Evolutionary conservation across 2,888 invertebrate species (phyloP).

Genomic region (Xylota segnis): DNA sequence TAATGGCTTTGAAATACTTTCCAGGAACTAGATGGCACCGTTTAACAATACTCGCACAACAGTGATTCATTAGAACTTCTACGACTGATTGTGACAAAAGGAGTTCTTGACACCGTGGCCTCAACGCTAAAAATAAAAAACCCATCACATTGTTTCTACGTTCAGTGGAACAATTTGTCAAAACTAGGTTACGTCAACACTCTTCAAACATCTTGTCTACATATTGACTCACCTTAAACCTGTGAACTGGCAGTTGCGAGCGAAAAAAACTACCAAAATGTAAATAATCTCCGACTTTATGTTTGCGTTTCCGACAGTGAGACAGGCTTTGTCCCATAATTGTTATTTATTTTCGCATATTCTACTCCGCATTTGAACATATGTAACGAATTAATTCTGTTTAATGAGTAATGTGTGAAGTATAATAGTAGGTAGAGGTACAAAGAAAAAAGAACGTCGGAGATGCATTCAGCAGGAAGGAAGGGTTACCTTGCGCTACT

Average conservation of each 20-base stretch:
- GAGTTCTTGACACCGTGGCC: constrained; percentile 5
- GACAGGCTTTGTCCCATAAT: constrained; percentile 22
- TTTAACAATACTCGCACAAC: neutral
- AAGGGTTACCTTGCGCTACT: constrained; percentile 28
- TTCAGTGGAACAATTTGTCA: constrained; percentile 14
- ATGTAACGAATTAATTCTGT: constrained; percentile 42
- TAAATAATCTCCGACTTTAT: constrained; percentile 18
- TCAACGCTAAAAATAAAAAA: neutral
- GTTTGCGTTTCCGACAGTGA: constrained; percentile 39
- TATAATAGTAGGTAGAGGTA: neutral
- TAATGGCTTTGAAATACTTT: neutral
- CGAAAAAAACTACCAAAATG: constrained; percentile 34
- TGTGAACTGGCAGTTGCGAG: constrained; percentile 13
- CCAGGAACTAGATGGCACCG: neutral
- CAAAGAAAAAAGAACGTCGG: constrained; percentile 7
- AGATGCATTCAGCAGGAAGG: constrained; percentile 10
- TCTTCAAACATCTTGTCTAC: constrained; percentile 28
- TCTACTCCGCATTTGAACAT: constrained; percentile 8
- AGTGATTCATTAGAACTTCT: neutral
- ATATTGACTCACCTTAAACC: constrained; percentile 41
- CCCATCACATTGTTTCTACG: constrained; percentile 12
- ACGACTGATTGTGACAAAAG: constrained; percentile 5
- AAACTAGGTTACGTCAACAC: constrained; percentile 48
- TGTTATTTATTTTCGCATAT: constrained; percentile 13
- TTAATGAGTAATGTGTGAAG: constrained; percentile 41